Base-by-base conservation (phyloP, 2,888 invertebrate species). In the Cephalotes varians region DNA sequence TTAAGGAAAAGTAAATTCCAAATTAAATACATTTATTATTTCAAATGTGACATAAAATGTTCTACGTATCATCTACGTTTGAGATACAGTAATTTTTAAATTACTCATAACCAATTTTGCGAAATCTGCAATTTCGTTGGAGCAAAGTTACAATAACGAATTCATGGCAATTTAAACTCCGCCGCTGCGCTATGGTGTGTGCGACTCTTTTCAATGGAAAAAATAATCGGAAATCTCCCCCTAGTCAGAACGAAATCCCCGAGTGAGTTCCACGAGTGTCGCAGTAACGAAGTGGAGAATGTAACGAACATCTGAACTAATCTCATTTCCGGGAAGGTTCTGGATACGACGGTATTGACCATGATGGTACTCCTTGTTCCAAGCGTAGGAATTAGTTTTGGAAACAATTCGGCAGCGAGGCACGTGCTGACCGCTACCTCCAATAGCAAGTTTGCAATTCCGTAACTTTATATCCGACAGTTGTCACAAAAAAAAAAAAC, bases 261-360 rank as follows among this genome's bases (percentile, higher is more conserved):
- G 9, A 9, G 83, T 58, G 88, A 83, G 56, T 81, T 85, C 82
- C 82, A 84, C 82, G 79, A 62, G 62, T 54, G 81, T 81, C 82
- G 77, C 56, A 40, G 85, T 85, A 87, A 88, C 90, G 82, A 87
- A 64, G 82, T 84, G 79, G 86, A 82, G 80, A 80, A 88, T 90
- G 90, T 88, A 90, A 89, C 87, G 82, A 90, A 84, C 87, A 85
- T 85, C 82, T 86, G 77, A 93, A 93, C 93, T 92, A 93, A 93
- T 92, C 92, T 92, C 91, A 92, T 92, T 92, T 87, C 85, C 83
- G 56, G 71, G 79, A 80, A 73, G 83, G 85, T 76, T 90, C 89
- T 89, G 90, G 87, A 86, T 86, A 82, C 81, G 91, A 91, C 90
- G 89, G 85, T 89, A 90, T 89, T 69, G 89, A 89, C 88, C 85